Evolutionary conservation across 2,797 vertebrate species (phyloP).

Genomic region (Oreochromis mossambicus): DNA sequence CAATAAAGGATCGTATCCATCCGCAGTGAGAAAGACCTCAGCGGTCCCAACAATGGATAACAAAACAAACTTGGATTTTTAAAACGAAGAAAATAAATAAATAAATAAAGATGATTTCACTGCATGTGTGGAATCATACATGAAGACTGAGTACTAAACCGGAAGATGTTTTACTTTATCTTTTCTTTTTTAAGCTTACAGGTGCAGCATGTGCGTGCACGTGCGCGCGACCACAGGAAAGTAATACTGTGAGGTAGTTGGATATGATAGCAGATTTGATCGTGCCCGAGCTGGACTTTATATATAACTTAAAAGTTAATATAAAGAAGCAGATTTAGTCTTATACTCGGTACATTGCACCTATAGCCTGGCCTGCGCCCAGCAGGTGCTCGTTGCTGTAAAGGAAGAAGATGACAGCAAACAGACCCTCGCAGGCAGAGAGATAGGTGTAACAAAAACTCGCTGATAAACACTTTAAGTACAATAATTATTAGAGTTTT

Average conservation of each 20-base stretch:
- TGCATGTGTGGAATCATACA: no score
- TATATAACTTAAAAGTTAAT: background rate
- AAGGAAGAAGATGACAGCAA: background rate
- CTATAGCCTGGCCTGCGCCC: background rate
- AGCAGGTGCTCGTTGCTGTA: background rate
- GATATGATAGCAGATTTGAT: no score
- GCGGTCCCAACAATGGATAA: background rate
- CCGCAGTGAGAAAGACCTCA: constrained; percentile 63
- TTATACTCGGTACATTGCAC: background rate
- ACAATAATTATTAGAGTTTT: background rate
- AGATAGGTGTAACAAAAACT: background rate
- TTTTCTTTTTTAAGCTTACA: constrained; percentile 4
- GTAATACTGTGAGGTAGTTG: background rate
- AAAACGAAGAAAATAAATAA: background rate
- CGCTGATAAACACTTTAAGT: background rate
- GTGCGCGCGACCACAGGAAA: background rate
- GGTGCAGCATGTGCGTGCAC: background rate
- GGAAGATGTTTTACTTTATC: background rate
- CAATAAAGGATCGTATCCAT: constrained; percentile 77
- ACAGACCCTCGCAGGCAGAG: background rate
- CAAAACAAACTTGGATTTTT: background rate
- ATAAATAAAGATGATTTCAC: background rate
- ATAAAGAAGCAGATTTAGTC: background rate
- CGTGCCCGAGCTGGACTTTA: background rate
- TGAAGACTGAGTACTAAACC: background rate